Percentiles rank a stretch among this genome's conserved stretches.
Conservation (phyloP, 23 tunicate genomes). For the Oikopleura vanhoeffeni region DNA sequence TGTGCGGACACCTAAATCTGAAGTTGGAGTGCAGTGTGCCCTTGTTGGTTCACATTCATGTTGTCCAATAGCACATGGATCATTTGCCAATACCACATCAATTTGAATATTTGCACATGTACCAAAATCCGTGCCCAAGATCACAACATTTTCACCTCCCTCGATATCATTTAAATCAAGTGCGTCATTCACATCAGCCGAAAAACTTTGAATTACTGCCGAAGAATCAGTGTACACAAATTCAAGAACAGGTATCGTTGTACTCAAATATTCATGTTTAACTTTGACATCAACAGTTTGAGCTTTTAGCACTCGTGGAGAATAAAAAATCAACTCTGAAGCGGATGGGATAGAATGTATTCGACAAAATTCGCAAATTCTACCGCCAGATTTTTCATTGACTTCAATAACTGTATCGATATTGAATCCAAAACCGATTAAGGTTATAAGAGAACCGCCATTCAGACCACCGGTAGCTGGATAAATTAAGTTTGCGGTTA, state of each 20-base stretch:
- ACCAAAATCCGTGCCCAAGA: background rate
- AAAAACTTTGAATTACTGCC: background rate
- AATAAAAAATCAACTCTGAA: background rate
- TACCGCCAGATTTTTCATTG: background rate
- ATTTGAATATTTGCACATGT: background rate
- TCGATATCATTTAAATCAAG: no score
- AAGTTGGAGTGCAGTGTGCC: background rate
- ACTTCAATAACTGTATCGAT: background rate
- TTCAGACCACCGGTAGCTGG: background rate
- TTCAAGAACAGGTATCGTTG: background rate
- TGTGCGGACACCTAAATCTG: no score
- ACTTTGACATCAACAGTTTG: background rate
- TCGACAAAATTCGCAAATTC: constrained; percentile 5
- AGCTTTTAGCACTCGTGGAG: background rate
- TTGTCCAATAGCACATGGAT: background rate
- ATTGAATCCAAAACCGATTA: background rate
- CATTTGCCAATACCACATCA: background rate
- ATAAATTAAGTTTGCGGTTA: background rate
- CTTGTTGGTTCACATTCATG: background rate
- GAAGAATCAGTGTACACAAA: background rate
- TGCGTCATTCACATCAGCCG: no score
- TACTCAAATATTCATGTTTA: background rate
- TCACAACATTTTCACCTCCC: background rate
- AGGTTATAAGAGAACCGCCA: background rate
- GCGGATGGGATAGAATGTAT: background rate